These are phyloP conservation scores for Melozone crissalis DNA, from an alignment of 2,113 vertebrate species.

Conservation along the genomic window DNA sequence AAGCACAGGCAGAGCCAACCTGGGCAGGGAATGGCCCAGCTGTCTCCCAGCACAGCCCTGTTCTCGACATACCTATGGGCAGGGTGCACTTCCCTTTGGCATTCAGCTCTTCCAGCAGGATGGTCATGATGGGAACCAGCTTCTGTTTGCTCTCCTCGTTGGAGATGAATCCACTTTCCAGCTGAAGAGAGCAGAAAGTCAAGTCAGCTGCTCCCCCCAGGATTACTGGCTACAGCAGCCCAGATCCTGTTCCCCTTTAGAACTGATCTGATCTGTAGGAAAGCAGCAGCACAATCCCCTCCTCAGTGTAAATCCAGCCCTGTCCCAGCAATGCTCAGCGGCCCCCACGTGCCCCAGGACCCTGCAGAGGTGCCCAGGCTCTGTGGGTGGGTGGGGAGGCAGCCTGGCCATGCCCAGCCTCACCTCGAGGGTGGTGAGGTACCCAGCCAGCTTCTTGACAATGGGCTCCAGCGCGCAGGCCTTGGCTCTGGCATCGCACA, in stretches of 20 bases:
- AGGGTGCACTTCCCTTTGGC: slow-evolving; percentile 92
- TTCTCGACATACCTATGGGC: slow-evolving; percentile 75
- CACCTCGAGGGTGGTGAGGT: slow-evolving; percentile 96
- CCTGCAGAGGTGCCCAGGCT: not conserved
- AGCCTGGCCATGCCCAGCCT: not conserved
- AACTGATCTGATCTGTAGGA: not conserved
- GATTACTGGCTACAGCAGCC: rapidly evolving
- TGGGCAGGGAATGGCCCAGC: not conserved
- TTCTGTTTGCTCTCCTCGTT: slow-evolving; percentile 97
- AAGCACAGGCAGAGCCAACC: rapidly evolving
- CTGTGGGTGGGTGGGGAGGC: rapidly evolving
- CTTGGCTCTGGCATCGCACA: slow-evolving; percentile 92
- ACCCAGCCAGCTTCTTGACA: slow-evolving; percentile 96
- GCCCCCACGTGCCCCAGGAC: rapidly evolving
- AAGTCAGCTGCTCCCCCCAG: not conserved
- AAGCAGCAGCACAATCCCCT: not conserved
- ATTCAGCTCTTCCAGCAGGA: slow-evolving; percentile 93
- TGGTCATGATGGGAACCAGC: slow-evolving; percentile 94
- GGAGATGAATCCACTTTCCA: slow-evolving; percentile 96
- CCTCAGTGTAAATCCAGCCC: not conserved
- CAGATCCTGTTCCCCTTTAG: rapidly evolving
- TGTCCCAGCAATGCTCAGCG: not conserved
- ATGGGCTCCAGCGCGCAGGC: slow-evolving; percentile 95
- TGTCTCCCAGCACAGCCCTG: not conserved
- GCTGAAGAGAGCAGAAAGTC: slow-evolving; percentile 69